Base-by-base conservation (phyloP, 2,113 vertebrate genomes). In the Peromyscus polionotus region DNA sequence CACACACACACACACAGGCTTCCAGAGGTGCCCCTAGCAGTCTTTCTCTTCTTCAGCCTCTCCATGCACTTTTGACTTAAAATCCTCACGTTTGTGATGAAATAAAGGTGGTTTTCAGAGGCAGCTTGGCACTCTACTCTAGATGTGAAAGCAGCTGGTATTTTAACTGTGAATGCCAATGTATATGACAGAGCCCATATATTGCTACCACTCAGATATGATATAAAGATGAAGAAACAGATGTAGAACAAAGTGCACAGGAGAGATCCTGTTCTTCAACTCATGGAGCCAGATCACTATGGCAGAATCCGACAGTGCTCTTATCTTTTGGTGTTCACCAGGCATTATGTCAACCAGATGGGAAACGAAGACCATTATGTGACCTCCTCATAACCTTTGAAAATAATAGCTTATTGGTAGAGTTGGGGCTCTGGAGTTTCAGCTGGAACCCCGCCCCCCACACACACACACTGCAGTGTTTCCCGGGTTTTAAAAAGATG, bases 371-470 rank as follows among this genome's bases (percentile, higher is more conserved):
- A 39, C 19, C 65, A 68, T 88, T 26, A 4, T 13, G 42, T 6
- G 67, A 39, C 59, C 76, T 75, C 93, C n/a, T 59, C 72, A 48
- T 63, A 12, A 77, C 51, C n/a, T 88, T 45, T 24, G 28, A 57
- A 93, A 97, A 95, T 13, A 73, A 20, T 36, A 87, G 33, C 9
- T 57, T 61, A 36, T 17, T 85, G 19, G 33, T 39, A 33, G 77
- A 79, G 39, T 33, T 3, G 12, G 33, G 9, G 68, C 5, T 95
- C 42, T 89, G 76, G 68, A 81, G 90, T 97, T 93, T 93, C 63
- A 93, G 67, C 93, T 95, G 57, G 77, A 48, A 6, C 45, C 5
- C 45, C 1, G 42, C 45, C 45, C 45, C 42, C 42, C 42, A 3
- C 45, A 48, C 45, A 48, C 45, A 48, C 45, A 48, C 45, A 48